These are phyloP conservation scores for Sebastiscus tertius DNA, from an alignment of 2,797 vertebrate species.

Conservation along the genomic window DNA sequence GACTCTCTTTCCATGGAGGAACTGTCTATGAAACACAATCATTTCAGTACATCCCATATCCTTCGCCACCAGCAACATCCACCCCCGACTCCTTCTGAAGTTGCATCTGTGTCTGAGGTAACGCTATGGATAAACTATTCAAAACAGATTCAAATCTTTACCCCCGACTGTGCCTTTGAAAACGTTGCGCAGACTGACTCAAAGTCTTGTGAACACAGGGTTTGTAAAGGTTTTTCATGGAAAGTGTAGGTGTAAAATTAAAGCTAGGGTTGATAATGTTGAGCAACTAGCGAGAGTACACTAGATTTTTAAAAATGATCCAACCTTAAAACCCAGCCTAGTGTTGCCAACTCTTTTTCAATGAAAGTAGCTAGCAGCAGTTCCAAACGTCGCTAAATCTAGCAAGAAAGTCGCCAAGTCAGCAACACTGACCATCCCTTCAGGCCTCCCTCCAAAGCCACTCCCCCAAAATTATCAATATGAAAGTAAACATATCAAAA, in stretches of 20 bases:
- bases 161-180: slow-evolving; percentile 25
- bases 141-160: slow-evolving; percentile 49
- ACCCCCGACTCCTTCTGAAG: slow-evolving; percentile 45
- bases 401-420: too few relatives aligned
- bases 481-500: too few relatives aligned
- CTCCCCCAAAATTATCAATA: too few relatives aligned
- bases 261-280: too few relatives aligned
- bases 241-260: neutral
- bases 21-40: slow-evolving; percentile 31
- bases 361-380: too few relatives aligned
- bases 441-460: too few relatives aligned
- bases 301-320: too few relatives aligned
- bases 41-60: slow-evolving; percentile 42
- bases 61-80: slow-evolving; percentile 42
- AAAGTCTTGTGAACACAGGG: slow-evolving; percentile 9
- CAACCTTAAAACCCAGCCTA: too few relatives aligned
- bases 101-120: slow-evolving; percentile 32
- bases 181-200: neutral
- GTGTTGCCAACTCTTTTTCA: too few relatives aligned
- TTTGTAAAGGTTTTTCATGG: neutral
- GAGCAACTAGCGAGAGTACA: too few relatives aligned
- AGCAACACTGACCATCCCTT: too few relatives aligned
- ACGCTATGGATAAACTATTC: slow-evolving; percentile 35
- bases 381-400: too few relatives aligned
- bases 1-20: slow-evolving; percentile 33